Percentiles rank a stretch among this genome's conserved stretches.
phyloP scores from a whole-genome alignment of 2,113 vertebrate species.

The Anser brachyrhynchus region DNA sequence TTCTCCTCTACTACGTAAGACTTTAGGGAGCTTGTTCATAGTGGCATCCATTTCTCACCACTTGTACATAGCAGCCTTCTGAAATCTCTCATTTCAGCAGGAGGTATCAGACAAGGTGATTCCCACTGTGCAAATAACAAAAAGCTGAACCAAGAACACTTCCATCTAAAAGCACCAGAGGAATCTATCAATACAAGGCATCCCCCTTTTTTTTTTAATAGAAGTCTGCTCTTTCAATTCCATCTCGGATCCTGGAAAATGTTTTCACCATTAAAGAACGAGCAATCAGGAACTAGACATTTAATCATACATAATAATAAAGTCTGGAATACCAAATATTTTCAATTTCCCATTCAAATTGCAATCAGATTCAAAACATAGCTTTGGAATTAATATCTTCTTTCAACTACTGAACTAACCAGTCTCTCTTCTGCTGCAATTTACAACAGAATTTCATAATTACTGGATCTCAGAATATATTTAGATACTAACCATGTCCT shows the following conservation, averaged over 20 bases:
- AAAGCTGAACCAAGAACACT: background rate
- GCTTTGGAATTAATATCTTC: background rate
- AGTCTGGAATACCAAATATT: background rate
- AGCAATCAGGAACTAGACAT: background rate
- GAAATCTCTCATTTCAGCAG: background rate
- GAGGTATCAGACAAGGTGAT: background rate
- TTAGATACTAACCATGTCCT: background rate
- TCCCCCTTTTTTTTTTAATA: background rate
- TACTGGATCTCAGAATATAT: background rate
- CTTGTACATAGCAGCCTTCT: accelerated
- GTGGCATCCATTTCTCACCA: background rate
- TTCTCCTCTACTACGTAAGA: background rate
- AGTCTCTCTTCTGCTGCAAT: background rate
- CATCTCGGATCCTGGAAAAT: background rate
- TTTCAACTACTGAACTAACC: background rate
- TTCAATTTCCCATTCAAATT: background rate
- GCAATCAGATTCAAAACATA: background rate
- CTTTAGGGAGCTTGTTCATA: background rate
- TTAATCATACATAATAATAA: background rate
- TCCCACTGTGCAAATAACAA: background rate
- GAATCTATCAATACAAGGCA: background rate
- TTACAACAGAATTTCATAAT: background rate
- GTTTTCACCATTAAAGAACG: background rate
- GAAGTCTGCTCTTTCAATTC: background rate
- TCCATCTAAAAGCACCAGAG: background rate